Evolutionary conservation across 2,113 vertebrate genomes (phyloP), one percentile per base, ranked within the genome.

Genomic region (Corythornis vintsioides): DNA sequence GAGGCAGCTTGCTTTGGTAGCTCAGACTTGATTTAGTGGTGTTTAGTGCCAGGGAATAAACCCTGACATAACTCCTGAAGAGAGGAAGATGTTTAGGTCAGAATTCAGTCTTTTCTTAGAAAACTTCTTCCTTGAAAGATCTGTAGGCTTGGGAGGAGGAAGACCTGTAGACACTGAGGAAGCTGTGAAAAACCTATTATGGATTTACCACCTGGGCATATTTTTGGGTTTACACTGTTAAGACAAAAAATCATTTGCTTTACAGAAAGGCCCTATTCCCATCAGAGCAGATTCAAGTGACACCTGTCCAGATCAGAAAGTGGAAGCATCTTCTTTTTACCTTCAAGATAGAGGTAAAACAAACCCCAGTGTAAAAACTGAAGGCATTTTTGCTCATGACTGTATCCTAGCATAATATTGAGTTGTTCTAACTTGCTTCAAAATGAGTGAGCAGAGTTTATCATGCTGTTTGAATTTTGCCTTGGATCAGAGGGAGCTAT

Each of bases 311-410:
- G 66, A 13, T 16, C 42, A 42, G 55, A 61, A 89, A 67, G 52
- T 0, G 0, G 79, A 70, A 78, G 2, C 40, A 40, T 55, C 84
- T 63, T 78, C 82, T 77, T 78, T 75, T 52, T 11, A 19, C 72
- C 20, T 52, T 80, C 70, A 67, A 53, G 52, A 47, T 43, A 19
- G 20, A 92, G 94, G 96, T 96, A 86, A 77, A 86, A 16, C 26
- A 29, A 38, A 4, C 1, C 6, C 40, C 15, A 20, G 14, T 61
- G 78, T 71, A 28, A 43, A 55, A 90, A 53, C n/a, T 45, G n/a
- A 59, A 52, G 63, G 21, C 26, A 10, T 50, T 78, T 45, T 31
- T 89, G 50, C 50, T 88, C 7, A 8, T 61, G 66, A 9, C 16
- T 78, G 5, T 65, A 21, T 88, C 40, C 45, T 59, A 35, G 19